Conservation (phyloP, 1,140 invertebrate species). For the Thaumetopoea pityocampa region DNA sequence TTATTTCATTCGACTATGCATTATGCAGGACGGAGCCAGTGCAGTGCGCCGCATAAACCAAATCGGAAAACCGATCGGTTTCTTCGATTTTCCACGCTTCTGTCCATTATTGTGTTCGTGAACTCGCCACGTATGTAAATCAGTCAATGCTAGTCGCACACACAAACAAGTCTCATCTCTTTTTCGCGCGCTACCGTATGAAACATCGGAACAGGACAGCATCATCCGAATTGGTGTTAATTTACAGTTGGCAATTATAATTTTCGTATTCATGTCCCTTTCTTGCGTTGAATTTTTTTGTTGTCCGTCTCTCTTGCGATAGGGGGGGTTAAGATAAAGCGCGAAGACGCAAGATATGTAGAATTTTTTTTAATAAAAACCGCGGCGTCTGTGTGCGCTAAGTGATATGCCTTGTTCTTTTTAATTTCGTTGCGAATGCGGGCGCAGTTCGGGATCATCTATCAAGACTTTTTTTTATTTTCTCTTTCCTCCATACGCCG, state of each 20-base stretch:
- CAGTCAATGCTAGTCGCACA: conserved; percentile 35
- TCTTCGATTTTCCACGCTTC: conserved; percentile 58
- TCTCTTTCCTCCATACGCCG: conserved; percentile 32
- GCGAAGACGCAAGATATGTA: conserved; percentile 69
- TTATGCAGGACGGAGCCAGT: conserved; percentile 8
- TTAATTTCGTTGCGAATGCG: conserved; percentile 69
- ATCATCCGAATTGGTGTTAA: conserved; percentile 65
- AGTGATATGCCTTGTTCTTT: conserved; percentile 74
- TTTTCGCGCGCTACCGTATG: conserved; percentile 26
- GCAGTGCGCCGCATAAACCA: conserved; percentile 39
- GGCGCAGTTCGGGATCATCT: conserved; percentile 55
- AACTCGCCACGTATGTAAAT: conserved; percentile 65
- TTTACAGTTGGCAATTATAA: conserved; percentile 75
- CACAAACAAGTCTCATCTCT: conserved; percentile 45
- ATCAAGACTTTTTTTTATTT: conserved; percentile 51
- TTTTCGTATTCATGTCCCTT: conserved; percentile 65
- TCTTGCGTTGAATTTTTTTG: conserved; percentile 53
- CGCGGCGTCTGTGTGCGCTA: conserved; percentile 68
- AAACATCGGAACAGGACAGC: conserved; percentile 38
- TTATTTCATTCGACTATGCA: conserved; percentile 3
- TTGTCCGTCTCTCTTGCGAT: conserved; percentile 46
- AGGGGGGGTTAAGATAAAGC: conserved; percentile 58
- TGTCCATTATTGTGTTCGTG: conserved; percentile 63
- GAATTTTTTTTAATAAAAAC: conserved; percentile 74
- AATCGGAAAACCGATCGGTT: conserved; percentile 52